Conservation (phyloP, 2,888 invertebrate species). For the Macaria notata region DNA sequence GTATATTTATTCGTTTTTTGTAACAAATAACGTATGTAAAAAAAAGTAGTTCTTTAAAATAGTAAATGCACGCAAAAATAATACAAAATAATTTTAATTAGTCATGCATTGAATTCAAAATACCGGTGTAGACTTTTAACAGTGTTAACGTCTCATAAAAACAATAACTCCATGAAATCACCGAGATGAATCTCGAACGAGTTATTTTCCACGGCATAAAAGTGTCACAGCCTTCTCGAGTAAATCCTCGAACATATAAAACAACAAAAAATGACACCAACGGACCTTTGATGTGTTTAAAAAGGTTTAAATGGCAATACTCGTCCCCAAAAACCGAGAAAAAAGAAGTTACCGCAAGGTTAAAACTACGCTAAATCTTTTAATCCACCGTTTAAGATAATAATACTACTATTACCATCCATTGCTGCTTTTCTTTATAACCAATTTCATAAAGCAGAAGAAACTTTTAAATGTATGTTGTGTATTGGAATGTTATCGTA, state of each 20-base stretch:
- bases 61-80: no score
- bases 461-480: slow-evolving; percentile 23
- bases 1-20: no score
- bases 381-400: slow-evolving; percentile 22
- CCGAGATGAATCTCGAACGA: neutral
- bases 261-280: slow-evolving; percentile 51
- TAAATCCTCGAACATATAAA: slow-evolving; percentile 35
- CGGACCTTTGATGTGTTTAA: slow-evolving; percentile 60
- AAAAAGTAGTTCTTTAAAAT: no score
- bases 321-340: slow-evolving; percentile 61
- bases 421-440: slow-evolving; percentile 22
- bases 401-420: slow-evolving; percentile 14
- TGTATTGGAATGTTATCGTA: slow-evolving; percentile 18
- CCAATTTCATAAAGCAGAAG: neutral
- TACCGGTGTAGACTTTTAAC: no score
- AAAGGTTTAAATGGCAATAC: slow-evolving; percentile 64
- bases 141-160: no score
- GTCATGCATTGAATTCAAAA: no score
- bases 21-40: no score
- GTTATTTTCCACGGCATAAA: slow-evolving; percentile 25
- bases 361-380: slow-evolving; percentile 45
- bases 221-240: slow-evolving; percentile 28
- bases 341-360: slow-evolving; percentile 55
- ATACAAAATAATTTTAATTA: no score
- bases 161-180: no score